These are phyloP conservation scores for Apaloderma vittatum DNA, from an alignment of 2,113 vertebrate genomes.

Conservation along the genomic window DNA sequence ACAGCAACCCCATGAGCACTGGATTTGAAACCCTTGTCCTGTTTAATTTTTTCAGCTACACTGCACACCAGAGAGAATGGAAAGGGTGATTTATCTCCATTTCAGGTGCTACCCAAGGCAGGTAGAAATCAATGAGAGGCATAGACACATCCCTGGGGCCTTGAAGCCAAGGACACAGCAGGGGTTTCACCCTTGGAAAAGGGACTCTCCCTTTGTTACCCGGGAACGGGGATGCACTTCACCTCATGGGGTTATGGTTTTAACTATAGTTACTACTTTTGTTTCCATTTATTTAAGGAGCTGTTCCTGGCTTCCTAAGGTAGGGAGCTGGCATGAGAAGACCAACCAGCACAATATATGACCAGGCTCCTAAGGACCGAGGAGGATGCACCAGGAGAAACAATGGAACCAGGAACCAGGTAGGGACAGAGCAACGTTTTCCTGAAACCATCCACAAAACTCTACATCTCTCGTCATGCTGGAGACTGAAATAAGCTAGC, in stretches of 20 bases:
- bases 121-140: not conserved
- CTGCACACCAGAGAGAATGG: not conserved
- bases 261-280: not conserved
- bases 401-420: not conserved
- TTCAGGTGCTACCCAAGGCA: not conserved
- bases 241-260: not conserved
- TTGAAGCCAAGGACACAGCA: not conserved
- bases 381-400: not conserved
- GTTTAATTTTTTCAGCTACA: slow-evolving; percentile 11
- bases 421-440: not conserved
- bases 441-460: not conserved
- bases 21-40: not conserved
- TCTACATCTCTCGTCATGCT: not conserved
- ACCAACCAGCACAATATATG: not conserved
- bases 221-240: not conserved
- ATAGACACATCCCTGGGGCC: not conserved
- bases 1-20: not conserved
- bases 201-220: not conserved
- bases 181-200: not conserved
- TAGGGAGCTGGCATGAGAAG: not conserved
- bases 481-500: not conserved
- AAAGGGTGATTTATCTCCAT: slow-evolving; percentile 30
- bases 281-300: not conserved
- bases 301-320: not conserved
- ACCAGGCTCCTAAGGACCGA: not conserved